Percentiles rank a stretch among this genome's conserved stretches.
Conservation (phyloP, 1,140 invertebrate genomes). For the Leptoteleia sp. region DNA sequence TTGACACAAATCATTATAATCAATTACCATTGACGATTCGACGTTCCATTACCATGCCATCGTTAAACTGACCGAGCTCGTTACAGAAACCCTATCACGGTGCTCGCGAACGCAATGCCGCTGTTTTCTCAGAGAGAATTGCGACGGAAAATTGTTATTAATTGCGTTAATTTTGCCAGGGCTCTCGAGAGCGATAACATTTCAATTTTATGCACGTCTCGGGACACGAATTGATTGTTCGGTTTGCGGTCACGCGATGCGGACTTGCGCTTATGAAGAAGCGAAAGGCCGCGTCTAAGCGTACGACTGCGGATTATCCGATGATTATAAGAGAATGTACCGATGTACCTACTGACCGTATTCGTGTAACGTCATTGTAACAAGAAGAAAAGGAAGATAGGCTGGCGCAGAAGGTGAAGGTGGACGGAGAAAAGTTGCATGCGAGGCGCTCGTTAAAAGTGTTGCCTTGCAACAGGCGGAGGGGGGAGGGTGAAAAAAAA, state of each 20-base stretch:
- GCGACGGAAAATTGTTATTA: too few relatives aligned
- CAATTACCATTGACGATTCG: too few relatives aligned
- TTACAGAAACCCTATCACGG: too few relatives aligned
- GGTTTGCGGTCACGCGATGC: conserved; percentile 63
- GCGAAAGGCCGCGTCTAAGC: conserved; percentile 63
- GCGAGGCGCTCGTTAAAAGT: conserved; percentile 27
- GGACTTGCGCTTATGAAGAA: conserved; percentile 43
- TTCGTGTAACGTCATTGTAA: conserved; percentile 69
- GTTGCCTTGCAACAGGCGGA: background rate
- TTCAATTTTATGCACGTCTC: conserved; percentile 51
- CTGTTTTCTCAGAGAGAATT: too few relatives aligned
- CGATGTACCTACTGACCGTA: conserved; percentile 71
- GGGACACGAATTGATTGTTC: conserved; percentile 60
- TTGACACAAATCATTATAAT: too few relatives aligned
- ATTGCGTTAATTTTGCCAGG: too few relatives aligned
- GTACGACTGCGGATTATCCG: conserved; percentile 51
- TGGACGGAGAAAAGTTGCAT: conserved; percentile 38
- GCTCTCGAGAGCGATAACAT: conserved; percentile 32
- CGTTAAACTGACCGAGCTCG: too few relatives aligned
- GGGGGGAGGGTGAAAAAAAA: background rate
- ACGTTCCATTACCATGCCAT: too few relatives aligned
- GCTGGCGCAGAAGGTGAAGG: conserved; percentile 54
- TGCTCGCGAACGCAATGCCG: too few relatives aligned
- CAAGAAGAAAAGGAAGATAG: conserved; percentile 57
- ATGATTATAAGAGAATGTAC: conserved; percentile 71